Percentiles rank a stretch among this genome's conserved stretches.
Evolutionary conservation across 2,113 vertebrate genomes (phyloP).

Genomic region (Brachyistius frenatus): DNA sequence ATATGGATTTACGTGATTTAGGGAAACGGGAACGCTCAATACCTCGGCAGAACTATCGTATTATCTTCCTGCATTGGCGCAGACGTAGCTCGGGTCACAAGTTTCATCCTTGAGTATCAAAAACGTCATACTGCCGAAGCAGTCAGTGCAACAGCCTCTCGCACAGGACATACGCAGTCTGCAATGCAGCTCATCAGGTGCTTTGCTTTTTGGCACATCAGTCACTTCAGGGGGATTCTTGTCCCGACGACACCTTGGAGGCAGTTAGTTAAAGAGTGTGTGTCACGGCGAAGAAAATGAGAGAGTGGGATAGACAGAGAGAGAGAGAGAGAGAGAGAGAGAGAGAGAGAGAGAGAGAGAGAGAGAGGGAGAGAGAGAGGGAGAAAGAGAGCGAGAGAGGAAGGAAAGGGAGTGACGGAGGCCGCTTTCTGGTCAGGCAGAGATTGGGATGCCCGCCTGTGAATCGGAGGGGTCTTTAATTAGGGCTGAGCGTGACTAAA

Average conservation of each 20-base stretch:
- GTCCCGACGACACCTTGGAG: conserved; percentile 68
- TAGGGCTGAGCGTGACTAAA: conserved; percentile 86
- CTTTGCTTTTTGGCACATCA: conserved; percentile 46
- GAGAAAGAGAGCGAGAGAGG: conserved; percentile 15
- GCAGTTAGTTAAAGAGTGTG: conserved; percentile 61
- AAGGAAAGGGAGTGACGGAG: conserved; percentile 45
- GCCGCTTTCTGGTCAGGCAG: conserved; percentile 72
- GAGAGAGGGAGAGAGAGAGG: background rate
- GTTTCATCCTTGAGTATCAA: conserved; percentile 9
- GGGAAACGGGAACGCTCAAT: background rate
- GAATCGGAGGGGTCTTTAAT: conserved; percentile 85
- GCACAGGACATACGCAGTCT: conserved; percentile 1
- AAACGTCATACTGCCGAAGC: conserved; percentile 4
- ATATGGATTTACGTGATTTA: background rate
- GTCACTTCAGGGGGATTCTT: conserved; percentile 58
- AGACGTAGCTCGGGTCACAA: conserved; percentile 9
- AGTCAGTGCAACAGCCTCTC: conserved; percentile 19
- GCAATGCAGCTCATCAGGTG: conserved; percentile 23
- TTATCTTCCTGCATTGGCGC: background rate
- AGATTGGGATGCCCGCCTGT: conserved; percentile 69
- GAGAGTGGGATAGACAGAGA: conserved; percentile 32
- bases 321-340: conserved; percentile 5
- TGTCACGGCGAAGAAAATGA: conserved; percentile 44
- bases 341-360: too few relatives aligned
- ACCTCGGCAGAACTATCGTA: background rate